Percentiles rank a stretch among this genome's conserved stretches.
These are phyloP conservation scores for Laspeyria flexula DNA, from an alignment of 2,888 invertebrate species.

Conservation along the genomic window DNA sequence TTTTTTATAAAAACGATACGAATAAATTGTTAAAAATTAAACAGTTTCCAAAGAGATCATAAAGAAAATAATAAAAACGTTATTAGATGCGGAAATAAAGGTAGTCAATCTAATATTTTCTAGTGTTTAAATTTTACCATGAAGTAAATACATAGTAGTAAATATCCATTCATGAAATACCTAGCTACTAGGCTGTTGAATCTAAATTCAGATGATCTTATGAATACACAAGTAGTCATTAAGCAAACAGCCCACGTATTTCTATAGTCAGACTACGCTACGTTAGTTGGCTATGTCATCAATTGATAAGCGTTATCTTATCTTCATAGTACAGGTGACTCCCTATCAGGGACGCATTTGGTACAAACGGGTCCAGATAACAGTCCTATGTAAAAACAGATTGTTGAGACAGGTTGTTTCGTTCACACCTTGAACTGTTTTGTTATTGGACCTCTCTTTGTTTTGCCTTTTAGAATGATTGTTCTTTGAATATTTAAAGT, in stretches of 20 bases:
- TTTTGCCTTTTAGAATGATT: not conserved
- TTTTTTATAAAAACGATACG: too few species aligned
- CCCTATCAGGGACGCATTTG: slow-evolving; percentile 54
- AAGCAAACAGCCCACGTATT: slow-evolving; percentile 37
- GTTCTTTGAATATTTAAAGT: not conserved
- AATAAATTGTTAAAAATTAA: too few species aligned
- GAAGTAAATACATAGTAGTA: too few species aligned
- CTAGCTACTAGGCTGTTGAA: slow-evolving; percentile 19
- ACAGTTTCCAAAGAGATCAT: too few species aligned
- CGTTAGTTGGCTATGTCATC: slow-evolving; percentile 65
- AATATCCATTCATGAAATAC: too few species aligned
- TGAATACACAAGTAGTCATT: slow-evolving; percentile 27
- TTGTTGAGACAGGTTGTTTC: slow-evolving; percentile 20
- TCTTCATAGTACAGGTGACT: slow-evolving; percentile 63
- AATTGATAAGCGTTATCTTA: slow-evolving; percentile 66
- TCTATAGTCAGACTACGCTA: slow-evolving; percentile 38
- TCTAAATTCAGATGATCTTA: slow-evolving; percentile 24
- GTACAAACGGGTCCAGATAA: slow-evolving; percentile 36
- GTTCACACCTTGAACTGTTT: slow-evolving; percentile 31
- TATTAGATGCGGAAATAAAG: too few species aligned
- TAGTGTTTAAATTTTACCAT: too few species aligned
- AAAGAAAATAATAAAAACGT: too few species aligned
- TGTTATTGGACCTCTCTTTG: not conserved
- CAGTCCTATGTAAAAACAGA: slow-evolving; percentile 31
- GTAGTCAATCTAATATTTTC: too few species aligned